Evolutionary conservation across 2,113 vertebrate genomes (phyloP).

Genomic region (Myiopsitta monachus): DNA sequence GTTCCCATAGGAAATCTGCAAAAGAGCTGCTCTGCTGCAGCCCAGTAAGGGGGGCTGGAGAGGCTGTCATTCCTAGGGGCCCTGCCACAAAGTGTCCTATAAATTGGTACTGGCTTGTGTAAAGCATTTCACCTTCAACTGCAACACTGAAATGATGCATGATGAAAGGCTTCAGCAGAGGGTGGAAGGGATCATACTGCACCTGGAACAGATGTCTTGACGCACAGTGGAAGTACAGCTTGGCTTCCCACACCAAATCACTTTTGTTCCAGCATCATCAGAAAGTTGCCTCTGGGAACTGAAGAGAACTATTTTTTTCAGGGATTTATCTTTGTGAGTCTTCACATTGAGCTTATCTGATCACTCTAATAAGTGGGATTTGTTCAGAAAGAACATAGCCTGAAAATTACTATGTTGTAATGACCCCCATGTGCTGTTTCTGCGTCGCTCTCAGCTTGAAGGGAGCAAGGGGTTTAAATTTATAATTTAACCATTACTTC

Average conservation of each 20-base stretch:
- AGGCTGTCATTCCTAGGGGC: background rate
- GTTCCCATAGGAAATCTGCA: background rate
- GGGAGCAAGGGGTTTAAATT: background rate
- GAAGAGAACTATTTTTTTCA: background rate
- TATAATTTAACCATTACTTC: background rate
- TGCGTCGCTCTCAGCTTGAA: background rate
- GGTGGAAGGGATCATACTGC: background rate
- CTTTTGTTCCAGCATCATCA: background rate
- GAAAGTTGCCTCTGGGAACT: background rate
- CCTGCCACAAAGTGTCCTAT: background rate
- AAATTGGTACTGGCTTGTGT: background rate
- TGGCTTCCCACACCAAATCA: background rate
- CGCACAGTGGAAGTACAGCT: fast-evolving
- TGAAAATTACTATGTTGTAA: background rate
- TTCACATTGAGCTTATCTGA: background rate
- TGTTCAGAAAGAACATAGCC: background rate
- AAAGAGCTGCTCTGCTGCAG: background rate
- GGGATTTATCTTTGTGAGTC: background rate
- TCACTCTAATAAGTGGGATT: background rate
- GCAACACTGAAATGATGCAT: background rate
- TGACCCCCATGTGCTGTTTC: background rate
- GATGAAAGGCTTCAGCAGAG: background rate
- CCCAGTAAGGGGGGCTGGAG: background rate
- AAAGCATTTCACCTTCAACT: background rate
- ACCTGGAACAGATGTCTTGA: background rate